Percentiles rank a stretch among this genome's conserved stretches.
phyloP scores from a whole-genome alignment of 2,797 vertebrate species.

The Gallinago stenura region DNA sequence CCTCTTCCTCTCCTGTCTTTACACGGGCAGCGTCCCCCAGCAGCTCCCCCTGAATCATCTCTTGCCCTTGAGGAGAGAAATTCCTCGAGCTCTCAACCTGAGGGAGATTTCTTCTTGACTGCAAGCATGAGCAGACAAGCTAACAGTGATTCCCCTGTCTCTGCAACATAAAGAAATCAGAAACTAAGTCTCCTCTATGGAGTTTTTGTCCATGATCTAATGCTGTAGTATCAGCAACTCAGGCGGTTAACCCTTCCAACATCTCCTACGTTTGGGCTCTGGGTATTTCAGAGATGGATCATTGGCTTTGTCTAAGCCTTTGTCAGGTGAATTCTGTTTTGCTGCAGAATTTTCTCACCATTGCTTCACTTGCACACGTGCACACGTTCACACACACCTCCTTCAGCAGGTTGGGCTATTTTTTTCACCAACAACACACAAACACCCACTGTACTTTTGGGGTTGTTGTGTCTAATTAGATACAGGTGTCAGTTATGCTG shows the following conservation, averaged over 20 bases:
- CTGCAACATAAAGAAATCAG: constrained; percentile 7
- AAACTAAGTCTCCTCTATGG: not conserved
- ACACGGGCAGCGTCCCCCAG: not conserved
- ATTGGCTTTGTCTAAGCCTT: not conserved
- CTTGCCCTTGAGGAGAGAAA: not conserved
- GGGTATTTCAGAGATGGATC: not conserved
- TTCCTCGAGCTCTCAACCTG: not conserved
- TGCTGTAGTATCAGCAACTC: not conserved
- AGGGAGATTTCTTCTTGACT: not conserved
- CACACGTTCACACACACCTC: accelerated
- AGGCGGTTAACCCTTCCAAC: not conserved
- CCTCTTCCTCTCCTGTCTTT: not conserved
- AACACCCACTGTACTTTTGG: not conserved
- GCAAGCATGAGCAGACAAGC: not conserved
- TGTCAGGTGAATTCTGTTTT: not conserved
- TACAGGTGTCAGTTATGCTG: not conserved
- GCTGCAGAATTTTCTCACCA: not conserved
- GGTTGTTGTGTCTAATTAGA: not conserved
- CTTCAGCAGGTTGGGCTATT: not conserved
- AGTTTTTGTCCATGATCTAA: not conserved
- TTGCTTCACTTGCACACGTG: not conserved
- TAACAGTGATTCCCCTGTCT: not conserved
- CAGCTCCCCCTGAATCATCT: not conserved
- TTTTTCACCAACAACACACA: not conserved
- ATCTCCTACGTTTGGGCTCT: not conserved